Evolutionary conservation across 2,888 invertebrate genomes (phyloP).

Genomic region (Linnaemya tessellans): DNA sequence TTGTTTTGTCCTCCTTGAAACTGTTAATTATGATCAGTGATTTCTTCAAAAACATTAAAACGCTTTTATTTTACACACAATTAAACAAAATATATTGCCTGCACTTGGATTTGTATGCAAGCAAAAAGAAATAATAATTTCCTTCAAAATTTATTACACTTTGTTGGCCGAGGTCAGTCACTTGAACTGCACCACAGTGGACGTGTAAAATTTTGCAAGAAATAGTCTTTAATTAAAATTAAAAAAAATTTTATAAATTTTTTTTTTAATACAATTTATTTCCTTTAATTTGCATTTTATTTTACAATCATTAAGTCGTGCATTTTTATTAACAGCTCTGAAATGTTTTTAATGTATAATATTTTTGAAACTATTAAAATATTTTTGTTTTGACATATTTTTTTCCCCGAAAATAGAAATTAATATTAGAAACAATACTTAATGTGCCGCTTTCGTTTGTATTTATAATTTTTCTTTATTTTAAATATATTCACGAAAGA

Average conservation of each 20-base stretch:
- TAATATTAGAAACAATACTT: constrained; percentile 9
- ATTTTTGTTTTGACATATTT: constrained; percentile 54
- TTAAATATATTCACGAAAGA: neutral
- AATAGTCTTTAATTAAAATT: neutral
- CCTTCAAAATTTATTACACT: neutral
- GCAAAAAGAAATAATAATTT: neutral
- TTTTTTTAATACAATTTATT: constrained; percentile 45
- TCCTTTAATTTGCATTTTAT: constrained; percentile 56
- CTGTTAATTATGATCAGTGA: constrained; percentile 30
- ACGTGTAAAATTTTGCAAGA: constrained; percentile 10
- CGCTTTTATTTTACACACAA: constrained; percentile 36
- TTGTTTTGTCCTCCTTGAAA: neutral
- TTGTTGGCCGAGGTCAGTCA: constrained; percentile 45
- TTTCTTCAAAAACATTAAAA: constrained; percentile 6
- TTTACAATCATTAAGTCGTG: constrained; percentile 47
- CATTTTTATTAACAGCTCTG: constrained; percentile 32
- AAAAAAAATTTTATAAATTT: constrained; percentile 11
- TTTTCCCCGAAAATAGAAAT: constrained; percentile 2
- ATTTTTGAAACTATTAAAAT: constrained; percentile 28
- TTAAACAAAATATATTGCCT: constrained; percentile 23
- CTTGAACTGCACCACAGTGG: neutral
- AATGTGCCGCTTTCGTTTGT: constrained; percentile 47
- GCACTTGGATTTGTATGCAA: neutral
- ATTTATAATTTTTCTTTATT: constrained; percentile 49
- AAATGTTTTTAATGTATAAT: constrained; percentile 3